Conservation (phyloP, 2,888 invertebrate species). For the Cynaeus angustus region DNA sequence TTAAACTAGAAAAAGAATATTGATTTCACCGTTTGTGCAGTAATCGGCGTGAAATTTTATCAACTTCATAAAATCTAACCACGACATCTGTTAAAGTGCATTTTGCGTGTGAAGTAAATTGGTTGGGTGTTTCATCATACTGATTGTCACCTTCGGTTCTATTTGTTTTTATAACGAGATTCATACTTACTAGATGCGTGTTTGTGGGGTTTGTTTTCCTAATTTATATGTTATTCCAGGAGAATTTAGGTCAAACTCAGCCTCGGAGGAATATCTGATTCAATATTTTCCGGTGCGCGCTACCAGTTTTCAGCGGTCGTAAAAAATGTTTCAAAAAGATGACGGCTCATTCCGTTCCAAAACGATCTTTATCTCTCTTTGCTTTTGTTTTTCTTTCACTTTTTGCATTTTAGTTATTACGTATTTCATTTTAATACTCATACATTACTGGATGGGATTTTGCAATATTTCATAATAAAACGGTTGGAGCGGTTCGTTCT, state of each 20-base stretch:
- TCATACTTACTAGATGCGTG: not conserved
- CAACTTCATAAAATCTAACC: too few species aligned
- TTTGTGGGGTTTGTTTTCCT: conserved; percentile 8
- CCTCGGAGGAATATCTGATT: conserved; percentile 33
- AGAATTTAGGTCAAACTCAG: conserved; percentile 26
- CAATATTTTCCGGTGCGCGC: conserved; percentile 39
- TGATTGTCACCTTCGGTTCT: not conserved
- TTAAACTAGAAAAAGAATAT: not conserved
- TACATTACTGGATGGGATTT: not conserved
- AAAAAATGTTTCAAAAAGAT: conserved; percentile 30
- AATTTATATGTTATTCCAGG: conserved; percentile 13
- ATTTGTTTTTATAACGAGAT: not conserved
- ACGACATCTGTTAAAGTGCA: too few species aligned
- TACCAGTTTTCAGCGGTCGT: conserved; percentile 14
- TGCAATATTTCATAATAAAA: conserved; percentile 4
- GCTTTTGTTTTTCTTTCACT: conserved; percentile 15
- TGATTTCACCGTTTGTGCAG: not conserved
- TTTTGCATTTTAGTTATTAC: not conserved
- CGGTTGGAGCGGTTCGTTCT: not conserved
- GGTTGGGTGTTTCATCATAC: not conserved
- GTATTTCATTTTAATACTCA: conserved; percentile 8
- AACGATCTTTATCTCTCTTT: conserved; percentile 24
- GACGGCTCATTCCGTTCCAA: conserved; percentile 20
- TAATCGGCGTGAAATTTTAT: not conserved
- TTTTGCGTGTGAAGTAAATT: too few species aligned